Conservation (phyloP, 1,140 invertebrate species). For the Paraescarpia echinospica region DNA sequence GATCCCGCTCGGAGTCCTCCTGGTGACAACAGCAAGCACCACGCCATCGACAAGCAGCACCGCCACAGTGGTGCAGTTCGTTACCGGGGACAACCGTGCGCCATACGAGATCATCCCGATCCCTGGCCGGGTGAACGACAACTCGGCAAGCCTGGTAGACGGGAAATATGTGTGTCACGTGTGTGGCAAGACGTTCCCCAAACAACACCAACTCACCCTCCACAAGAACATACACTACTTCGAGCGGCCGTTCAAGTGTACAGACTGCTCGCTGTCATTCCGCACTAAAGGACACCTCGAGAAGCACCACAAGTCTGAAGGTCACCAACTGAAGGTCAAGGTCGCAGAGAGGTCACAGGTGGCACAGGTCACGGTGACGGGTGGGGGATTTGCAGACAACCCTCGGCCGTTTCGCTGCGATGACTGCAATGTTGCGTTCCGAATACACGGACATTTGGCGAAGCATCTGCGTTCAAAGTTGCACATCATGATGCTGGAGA, state of each 20-base stretch:
- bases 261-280: slow-evolving; percentile 80
- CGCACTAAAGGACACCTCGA: not conserved
- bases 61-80: slow-evolving; percentile 4
- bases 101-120: slow-evolving; percentile 30
- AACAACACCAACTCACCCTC: slow-evolving; percentile 83
- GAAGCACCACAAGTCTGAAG: slow-evolving; percentile 20
- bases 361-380: slow-evolving; percentile 81
- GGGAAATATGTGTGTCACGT: slow-evolving; percentile 81
- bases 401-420: slow-evolving; percentile 91
- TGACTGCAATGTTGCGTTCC: slow-evolving; percentile 93
- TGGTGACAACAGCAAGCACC: not conserved
- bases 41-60: not conserved
- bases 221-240: slow-evolving; percentile 97
- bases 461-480: slow-evolving; percentile 96
- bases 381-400: slow-evolving; percentile 72
- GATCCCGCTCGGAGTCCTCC: slow-evolving; percentile 12
- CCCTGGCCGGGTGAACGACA: slow-evolving; percentile 24
- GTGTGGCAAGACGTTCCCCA: slow-evolving; percentile 88
- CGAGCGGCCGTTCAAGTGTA: slow-evolving; percentile 84
- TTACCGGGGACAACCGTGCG: slow-evolving; percentile 8
- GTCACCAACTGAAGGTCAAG: slow-evolving; percentile 82
- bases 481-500: slow-evolving; percentile 94
- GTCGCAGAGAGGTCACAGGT: not conserved
- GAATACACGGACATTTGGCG: slow-evolving; percentile 92
- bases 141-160: slow-evolving; percentile 57